These are phyloP conservation scores for Micropterix aruncella DNA, from an alignment of 2,888 invertebrate species.

Conservation along the genomic window DNA sequence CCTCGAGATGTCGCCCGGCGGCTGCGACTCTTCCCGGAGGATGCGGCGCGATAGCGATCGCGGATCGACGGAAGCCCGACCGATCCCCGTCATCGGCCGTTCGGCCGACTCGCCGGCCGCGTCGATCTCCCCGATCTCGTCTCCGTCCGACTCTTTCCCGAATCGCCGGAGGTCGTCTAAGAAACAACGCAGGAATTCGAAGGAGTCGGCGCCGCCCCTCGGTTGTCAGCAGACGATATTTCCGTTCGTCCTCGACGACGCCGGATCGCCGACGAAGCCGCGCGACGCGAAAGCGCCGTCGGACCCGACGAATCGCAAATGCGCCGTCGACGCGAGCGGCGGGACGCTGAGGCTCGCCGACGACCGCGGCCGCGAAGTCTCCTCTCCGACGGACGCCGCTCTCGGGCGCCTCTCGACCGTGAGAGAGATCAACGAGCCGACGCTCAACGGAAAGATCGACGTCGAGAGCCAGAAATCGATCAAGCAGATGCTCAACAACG, in stretches of 20 bases:
- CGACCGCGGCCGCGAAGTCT: constrained; percentile 14
- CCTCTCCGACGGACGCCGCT: constrained; percentile 10
- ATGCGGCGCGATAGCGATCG: constrained; percentile 8
- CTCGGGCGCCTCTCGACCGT: constrained; percentile 13
- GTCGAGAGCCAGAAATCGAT: constrained; percentile 8
- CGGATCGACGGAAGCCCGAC: constrained; percentile 8
- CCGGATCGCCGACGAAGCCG: constrained; percentile 44
- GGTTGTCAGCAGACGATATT: constrained; percentile 50
- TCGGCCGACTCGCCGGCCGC: constrained; percentile 6
- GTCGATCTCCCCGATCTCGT: constrained; percentile 10
- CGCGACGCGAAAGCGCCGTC: constrained; percentile 17
- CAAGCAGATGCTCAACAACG: constrained; percentile 12
- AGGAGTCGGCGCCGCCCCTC: constrained; percentile 36
- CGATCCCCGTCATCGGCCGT: constrained; percentile 14
- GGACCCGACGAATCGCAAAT: constrained; percentile 17
- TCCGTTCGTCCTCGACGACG: constrained; percentile 53
- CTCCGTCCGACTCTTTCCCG: constrained; percentile 28
- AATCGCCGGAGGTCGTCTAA: constrained; percentile 23
- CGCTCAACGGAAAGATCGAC: constrained; percentile 15
- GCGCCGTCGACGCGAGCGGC: constrained; percentile 20
- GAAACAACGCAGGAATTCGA: constrained; percentile 22
- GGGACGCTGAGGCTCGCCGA: constrained; percentile 18
- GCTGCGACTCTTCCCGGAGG: constrained; percentile 2
- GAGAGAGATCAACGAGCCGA: constrained; percentile 25
- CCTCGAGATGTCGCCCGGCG: constrained; percentile 27